phyloP scores from a whole-genome alignment of 2,888 invertebrate species.

The Drosophila hamatofila region DNA sequence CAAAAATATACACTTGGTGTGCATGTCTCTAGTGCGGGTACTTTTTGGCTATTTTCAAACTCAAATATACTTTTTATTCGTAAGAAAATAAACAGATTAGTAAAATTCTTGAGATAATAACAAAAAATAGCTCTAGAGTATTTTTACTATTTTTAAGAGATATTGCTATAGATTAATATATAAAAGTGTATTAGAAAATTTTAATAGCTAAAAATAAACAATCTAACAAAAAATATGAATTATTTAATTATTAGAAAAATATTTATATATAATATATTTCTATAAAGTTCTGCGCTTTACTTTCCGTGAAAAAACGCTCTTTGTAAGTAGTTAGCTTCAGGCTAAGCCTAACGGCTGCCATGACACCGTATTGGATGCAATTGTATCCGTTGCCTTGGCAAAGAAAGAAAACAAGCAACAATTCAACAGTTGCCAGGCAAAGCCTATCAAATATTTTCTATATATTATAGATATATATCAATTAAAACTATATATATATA shows the following conservation, averaged over 20 bases:
- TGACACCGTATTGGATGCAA: conserved; percentile 22
- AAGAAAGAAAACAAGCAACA: conserved; percentile 25
- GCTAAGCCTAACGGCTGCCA: conserved; percentile 33
- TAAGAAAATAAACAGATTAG: too few species aligned
- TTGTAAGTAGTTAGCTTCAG: neutral
- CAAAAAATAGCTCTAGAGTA: too few species aligned
- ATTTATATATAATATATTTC: neutral
- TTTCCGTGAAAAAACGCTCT: neutral
- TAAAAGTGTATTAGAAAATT: too few species aligned
- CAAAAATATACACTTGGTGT: too few species aligned
- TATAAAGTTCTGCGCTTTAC: too few species aligned
- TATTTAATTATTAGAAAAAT: neutral
- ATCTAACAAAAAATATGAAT: neutral
- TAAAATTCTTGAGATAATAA: too few species aligned
- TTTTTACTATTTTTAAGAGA: too few species aligned
- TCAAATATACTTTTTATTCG: too few species aligned
- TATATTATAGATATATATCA: neutral
- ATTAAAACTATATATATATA: neutral
- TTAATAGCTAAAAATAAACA: neutral
- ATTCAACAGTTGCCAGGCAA: conserved; percentile 52
- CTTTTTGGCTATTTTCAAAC: too few species aligned
- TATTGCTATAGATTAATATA: too few species aligned
- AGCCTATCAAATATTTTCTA: conserved; percentile 37
- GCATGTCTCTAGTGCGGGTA: too few species aligned
- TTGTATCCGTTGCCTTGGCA: conserved; percentile 20